Base-by-base conservation (phyloP, 2,113 vertebrate species). In the Lipophrys pholis region DNA sequence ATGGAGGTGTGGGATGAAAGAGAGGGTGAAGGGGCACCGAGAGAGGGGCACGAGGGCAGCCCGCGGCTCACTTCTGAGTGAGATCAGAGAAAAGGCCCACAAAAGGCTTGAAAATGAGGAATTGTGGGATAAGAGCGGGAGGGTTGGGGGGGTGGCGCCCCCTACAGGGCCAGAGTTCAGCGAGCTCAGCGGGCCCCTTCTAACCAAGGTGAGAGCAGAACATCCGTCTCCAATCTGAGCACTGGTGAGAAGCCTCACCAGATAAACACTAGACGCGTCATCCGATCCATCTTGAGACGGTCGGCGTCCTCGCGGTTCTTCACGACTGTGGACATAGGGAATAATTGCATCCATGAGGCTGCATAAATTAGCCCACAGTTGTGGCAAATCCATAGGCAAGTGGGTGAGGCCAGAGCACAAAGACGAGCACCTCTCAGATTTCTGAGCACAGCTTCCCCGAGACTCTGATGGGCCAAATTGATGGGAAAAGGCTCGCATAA, bases 321-420 rank as follows among this genome's bases (percentile, higher is more conserved):
- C 48, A 52, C 51, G 5, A 57, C 73, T 82, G 77, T 82, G 85
- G 82, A 87, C 84, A 81, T 17, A 69, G 64, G 66, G 60, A 85
- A 83, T 92, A 92, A 91, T 92, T 93, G 88, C 64, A 46, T 92
- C 83, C 90, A 90, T 92, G 89, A 81, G 51, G 49, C 69, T 73
- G 90, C 92, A 94, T 92, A 91, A 91, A 91, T 93, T 91, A 90
- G 46, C 74, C 11, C 1, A 39, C 72, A 39, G 66, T 73, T 79
- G 71, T 46, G 30, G 65, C 74, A 85, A 89, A 91, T 88, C 79
- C 74, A 76, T 64, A 69, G 58, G 74, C 64, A 46, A 88, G 80
- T 85, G 80, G 67, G 71, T 67, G 77, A 80, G 72, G 51, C 68
- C 72, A 35, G 57, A 77, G 71, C 66, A 38, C 1, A 6, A 21